A percentile compares a stretch with the other conserved stretches of the same genome.
These are phyloP conservation scores for Anadara kagoshimensis DNA, from an alignment of 1,140 invertebrate genomes.

Conservation along the genomic window DNA sequence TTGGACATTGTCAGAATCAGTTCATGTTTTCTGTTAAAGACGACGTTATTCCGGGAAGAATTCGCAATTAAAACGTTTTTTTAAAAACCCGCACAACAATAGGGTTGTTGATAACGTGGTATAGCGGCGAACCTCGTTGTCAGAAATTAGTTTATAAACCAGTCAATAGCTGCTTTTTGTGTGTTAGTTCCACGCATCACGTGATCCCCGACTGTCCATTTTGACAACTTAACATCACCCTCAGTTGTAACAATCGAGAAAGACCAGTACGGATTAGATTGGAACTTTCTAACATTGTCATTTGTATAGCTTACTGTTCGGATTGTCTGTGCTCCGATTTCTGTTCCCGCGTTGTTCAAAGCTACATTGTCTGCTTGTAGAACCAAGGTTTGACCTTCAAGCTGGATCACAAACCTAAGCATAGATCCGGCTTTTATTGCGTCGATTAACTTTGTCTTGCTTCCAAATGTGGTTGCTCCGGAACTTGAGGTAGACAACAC, in stretches of 20 bases:
- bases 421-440: neutral
- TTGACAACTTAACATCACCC: neutral
- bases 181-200: neutral
- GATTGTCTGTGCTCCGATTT: neutral
- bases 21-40: no score
- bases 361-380: neutral
- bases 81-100: no score
- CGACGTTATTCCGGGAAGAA: no score
- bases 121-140: no score
- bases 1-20: no score
- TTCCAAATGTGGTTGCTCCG: neutral
- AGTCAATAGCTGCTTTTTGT: neutral
- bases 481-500: slow-evolving; percentile 5
- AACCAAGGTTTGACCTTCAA: neutral
- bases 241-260: neutral
- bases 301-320: neutral
- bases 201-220: neutral
- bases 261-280: neutral
- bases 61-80: no score
- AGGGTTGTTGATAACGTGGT: no score
- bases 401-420: slow-evolving; percentile 6
- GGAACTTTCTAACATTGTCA: neutral
- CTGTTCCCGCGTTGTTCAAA: neutral
- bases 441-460: slow-evolving; percentile 3
- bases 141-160: slow-evolving; percentile 9